Evolutionary conservation across 1,140 invertebrate genomes (phyloP).

Genomic region (Latrodectus geometricus): DNA sequence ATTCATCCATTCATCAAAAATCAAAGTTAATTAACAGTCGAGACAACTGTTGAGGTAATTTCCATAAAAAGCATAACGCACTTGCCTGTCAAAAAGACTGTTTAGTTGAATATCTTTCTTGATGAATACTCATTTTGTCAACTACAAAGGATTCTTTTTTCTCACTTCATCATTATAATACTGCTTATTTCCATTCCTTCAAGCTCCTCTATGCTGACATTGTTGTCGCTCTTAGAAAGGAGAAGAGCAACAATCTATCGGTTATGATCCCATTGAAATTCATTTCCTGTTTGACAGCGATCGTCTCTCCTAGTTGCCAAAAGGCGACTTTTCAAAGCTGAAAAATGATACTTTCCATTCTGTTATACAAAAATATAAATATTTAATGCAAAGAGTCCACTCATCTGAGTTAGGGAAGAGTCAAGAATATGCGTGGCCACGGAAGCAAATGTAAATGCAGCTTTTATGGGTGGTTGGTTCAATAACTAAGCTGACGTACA

Average conservation of each 20-base stretch:
- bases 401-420: constrained; percentile 11
- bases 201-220: constrained; percentile 1
- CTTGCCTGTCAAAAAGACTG: not conserved
- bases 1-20: not conserved
- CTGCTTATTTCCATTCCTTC: constrained; percentile 24
- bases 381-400: not conserved
- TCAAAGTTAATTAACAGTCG: not conserved
- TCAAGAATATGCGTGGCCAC: constrained; percentile 27
- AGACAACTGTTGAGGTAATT: not conserved
- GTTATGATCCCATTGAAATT: constrained; percentile 45
- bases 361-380: constrained; percentile 37
- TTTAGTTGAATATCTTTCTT: not conserved
- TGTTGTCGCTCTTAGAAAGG: constrained; percentile 12
- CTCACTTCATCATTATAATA: constrained; percentile 1
- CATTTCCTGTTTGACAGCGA: constrained; percentile 33
- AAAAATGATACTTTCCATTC: constrained; percentile 39
- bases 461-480: constrained; percentile 35
- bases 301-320: not conserved
- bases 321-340: not conserved
- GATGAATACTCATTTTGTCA: not conserved
- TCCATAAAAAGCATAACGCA: not conserved
- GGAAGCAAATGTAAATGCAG: constrained; percentile 34
- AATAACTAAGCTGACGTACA: constrained; percentile 24
- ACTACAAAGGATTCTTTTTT: not conserved
- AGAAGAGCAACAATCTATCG: constrained; percentile 26